Evolutionary conservation across 2,113 vertebrate species (phyloP).

Genomic region (Phrynosoma blainvillii): DNA sequence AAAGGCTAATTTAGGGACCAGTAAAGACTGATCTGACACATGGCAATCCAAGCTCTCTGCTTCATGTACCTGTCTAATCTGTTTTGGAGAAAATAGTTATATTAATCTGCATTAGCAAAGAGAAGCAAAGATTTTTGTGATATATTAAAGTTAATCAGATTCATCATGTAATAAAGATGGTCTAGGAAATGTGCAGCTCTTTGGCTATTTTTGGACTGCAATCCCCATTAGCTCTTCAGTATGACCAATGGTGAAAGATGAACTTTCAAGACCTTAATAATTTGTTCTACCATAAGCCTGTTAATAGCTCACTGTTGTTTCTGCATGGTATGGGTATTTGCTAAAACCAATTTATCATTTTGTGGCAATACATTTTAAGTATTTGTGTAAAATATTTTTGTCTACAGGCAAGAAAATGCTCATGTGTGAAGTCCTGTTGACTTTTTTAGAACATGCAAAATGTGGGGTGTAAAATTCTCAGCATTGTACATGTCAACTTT

Average conservation of each 20-base stretch:
- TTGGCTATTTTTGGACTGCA: too few relatives aligned
- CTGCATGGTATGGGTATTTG: neutral
- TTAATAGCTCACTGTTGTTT: neutral
- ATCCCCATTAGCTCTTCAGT: neutral
- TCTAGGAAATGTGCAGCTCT: too few relatives aligned
- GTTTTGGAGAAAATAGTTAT: neutral
- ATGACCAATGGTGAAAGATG: neutral
- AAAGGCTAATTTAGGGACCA: neutral
- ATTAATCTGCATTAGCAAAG: neutral
- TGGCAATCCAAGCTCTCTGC: neutral
- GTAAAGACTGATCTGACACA: neutral
- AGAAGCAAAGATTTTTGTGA: neutral
- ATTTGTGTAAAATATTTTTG: neutral
- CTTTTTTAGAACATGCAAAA: neutral
- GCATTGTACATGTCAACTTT: neutral
- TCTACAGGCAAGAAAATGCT: neutral
- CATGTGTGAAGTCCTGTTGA: neutral
- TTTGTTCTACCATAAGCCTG: neutral
- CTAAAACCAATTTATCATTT: neutral
- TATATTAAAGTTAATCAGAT: neutral
- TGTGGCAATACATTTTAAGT: neutral
- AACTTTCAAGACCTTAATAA: neutral
- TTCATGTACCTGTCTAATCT: neutral
- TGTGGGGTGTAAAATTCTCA: neutral
- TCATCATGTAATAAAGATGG: too few relatives aligned